phyloP scores from a whole-genome alignment of 2,113 vertebrate genomes.

The Ciconia stormi region DNA sequence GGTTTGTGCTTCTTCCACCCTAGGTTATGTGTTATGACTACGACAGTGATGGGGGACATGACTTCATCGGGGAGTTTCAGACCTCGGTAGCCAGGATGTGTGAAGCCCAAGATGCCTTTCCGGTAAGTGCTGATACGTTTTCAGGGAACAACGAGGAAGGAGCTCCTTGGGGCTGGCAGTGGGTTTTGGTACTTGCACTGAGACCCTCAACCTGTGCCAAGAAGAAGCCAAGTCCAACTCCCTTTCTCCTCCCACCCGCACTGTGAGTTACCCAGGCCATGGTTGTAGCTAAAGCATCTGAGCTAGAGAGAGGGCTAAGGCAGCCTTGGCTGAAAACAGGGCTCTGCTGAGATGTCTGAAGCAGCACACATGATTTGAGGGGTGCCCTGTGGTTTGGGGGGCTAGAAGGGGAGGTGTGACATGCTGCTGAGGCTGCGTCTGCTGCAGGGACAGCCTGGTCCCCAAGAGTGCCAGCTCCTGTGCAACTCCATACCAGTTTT shows the following conservation, averaged over 20 bases:
- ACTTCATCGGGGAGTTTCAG: conserved; percentile 96
- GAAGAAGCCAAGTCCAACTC: not conserved
- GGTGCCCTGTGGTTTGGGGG: not conserved
- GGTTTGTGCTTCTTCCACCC: not conserved
- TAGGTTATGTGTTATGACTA: conserved; percentile 95
- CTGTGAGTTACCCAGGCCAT: not conserved
- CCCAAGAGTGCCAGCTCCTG: not conserved
- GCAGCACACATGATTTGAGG: not conserved
- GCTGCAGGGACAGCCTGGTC: not conserved
- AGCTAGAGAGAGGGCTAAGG: not conserved
- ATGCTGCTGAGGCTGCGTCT: not conserved
- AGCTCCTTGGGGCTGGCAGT: rapidly evolving
- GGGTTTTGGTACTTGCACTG: not conserved
- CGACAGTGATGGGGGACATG: conserved; percentile 94
- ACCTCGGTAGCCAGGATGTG: conserved; percentile 88
- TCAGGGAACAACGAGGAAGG: not conserved
- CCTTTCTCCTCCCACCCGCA: not conserved
- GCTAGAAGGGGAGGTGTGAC: not conserved
- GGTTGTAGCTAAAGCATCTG: not conserved
- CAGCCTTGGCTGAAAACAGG: not conserved
- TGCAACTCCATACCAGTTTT: not conserved
- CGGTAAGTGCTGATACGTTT: conserved; percentile 68
- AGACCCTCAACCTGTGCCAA: not conserved
- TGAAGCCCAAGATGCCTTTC: conserved; percentile 83
- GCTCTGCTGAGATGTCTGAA: not conserved